Evolutionary conservation across 2,888 invertebrate species (phyloP), one percentile per base, ranked within the genome.

Genomic region (Arrhopalites spinosus): DNA sequence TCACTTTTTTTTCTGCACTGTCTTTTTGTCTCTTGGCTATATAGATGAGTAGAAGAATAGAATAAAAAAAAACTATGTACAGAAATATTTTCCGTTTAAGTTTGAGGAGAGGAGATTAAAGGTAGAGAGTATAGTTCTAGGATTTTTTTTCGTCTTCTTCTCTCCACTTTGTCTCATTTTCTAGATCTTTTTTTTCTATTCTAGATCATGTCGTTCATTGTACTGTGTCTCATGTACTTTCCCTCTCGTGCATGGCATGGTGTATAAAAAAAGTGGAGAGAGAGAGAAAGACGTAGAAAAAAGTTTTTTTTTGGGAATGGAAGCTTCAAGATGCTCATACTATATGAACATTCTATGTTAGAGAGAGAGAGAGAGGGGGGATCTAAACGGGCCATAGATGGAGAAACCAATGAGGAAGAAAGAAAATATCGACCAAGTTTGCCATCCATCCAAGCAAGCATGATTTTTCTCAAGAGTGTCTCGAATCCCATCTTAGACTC

Each of bases 341-440:
- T 36, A 20, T 50, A 50, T 50, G 50, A 17, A n/a, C n/a, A n/a
- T n/a, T 50, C 7, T 50, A 50, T 50, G 2, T 50, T 53, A 53
- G 13, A 53, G 53, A 53, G 53, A 53, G 7, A 36, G 27, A 17
- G 36, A 11, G n/a, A 36, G 36, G 66, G 25, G 20, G 7, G 30
- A 71, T 30, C 59, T 71, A 71, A 71, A 71, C 59, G 61, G 61
- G 59, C 61, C 59, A 71, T 43, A 71, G 79, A 79, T 75, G 64
- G 67, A 67, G 75, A 75, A 64, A 53, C 47, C 56, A 47, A 63
- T 63, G 66, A 63, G 50, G 70, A 53, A 75, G 69, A 70, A 77
- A 71, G 79, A 77, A 79, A 79, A 79, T 79, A 79, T 79, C 79
- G 78, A 78, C 78, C 79, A 71, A 74, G 68, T 74, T 78, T 74